A percentile compares a stretch with the other conserved stretches of the same genome.
These are phyloP conservation scores for Xylocampa areola DNA, from an alignment of 2,888 invertebrate species.

Conservation along the genomic window DNA sequence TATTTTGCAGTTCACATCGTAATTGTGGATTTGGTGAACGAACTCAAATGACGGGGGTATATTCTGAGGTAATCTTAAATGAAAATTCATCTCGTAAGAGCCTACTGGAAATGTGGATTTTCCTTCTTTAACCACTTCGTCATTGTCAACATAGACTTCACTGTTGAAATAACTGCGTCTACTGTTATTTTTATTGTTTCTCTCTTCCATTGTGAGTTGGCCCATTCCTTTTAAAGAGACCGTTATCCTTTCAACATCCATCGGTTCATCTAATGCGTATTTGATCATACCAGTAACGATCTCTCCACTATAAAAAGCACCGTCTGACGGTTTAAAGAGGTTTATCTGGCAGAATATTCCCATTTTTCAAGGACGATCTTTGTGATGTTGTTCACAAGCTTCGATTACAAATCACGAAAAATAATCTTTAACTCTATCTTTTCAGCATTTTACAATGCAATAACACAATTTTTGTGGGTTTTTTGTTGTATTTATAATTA, in stretches of 20 bases:
- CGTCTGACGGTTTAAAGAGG: conserved; percentile 60
- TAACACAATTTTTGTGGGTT: not conserved
- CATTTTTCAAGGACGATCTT: conserved; percentile 52
- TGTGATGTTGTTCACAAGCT: not conserved
- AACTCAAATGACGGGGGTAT: conserved; percentile 60
- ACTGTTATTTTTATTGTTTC: conserved; percentile 13
- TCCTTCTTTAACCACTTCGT: conserved; percentile 32
- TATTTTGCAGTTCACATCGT: conserved; percentile 56
- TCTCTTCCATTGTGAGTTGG: conserved; percentile 20
- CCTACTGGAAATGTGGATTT: conserved; percentile 35
- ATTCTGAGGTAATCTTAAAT: conserved; percentile 61
- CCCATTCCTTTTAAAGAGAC: conserved; percentile 41
- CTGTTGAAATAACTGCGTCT: conserved; percentile 9
- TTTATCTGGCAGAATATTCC: conserved; percentile 67
- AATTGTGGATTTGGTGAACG: conserved; percentile 19
- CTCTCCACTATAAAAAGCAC: conserved; percentile 61
- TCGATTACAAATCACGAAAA: not conserved
- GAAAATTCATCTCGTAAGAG: conserved; percentile 60
- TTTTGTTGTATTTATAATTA: not conserved
- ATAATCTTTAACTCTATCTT: not conserved
- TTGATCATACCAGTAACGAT: conserved; percentile 64
- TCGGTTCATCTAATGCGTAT: conserved; percentile 64
- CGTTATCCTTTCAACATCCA: conserved; percentile 58
- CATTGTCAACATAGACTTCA: conserved; percentile 40
- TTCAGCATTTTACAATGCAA: not conserved